Evolutionary conservation across 2,797 vertebrate genomes (phyloP), one percentile per base, ranked within the genome.

Genomic region (Austrolebias charrua): DNA sequence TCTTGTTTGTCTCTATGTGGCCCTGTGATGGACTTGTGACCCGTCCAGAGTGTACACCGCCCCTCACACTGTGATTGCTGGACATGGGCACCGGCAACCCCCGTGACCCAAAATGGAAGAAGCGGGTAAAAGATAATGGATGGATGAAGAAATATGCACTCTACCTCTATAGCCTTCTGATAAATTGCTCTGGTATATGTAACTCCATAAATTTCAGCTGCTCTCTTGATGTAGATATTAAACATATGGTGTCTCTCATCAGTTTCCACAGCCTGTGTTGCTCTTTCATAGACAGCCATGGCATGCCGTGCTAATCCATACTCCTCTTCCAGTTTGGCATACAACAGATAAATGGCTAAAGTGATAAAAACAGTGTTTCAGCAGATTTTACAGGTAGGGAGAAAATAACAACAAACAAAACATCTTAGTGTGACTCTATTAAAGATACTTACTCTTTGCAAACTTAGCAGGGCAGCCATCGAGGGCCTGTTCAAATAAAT

Each of bases 191-290:
- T 93, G 7, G 96, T 98, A 81, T 97, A 95, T 5, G 95, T 98
- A 74, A 98, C 95, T 1, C 96, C 96, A 4, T 98, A 98, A 75
- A 98, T 95, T 88, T 98, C 95, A 0, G 96, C 96, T 0, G 96
- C 96, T 58, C 95, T 91, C 86, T 95, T 96, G 82, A 97, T 97
- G 88, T 97, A 96, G 81, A 98, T 97, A 80, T 98, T 96, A 84
- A 96, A 98, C 96, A 98, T 98, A 38, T 94, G 93, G 9, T 94
- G 94, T 66, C 93, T 92, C 83, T 98, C 95, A 0, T 83, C 83
- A 0, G 90, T 82, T 62, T 94, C 95, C 50, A 98, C 96, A 0
- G 95, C 96, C 54, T 93, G 83, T 0, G 96, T 97, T 52, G 95
- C 95, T 0, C 96, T 92, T 79, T 98, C 96, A 1, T 98, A 98